Conservation (phyloP, 2,888 invertebrate genomes). For the Nesidiocoris tenuis region DNA sequence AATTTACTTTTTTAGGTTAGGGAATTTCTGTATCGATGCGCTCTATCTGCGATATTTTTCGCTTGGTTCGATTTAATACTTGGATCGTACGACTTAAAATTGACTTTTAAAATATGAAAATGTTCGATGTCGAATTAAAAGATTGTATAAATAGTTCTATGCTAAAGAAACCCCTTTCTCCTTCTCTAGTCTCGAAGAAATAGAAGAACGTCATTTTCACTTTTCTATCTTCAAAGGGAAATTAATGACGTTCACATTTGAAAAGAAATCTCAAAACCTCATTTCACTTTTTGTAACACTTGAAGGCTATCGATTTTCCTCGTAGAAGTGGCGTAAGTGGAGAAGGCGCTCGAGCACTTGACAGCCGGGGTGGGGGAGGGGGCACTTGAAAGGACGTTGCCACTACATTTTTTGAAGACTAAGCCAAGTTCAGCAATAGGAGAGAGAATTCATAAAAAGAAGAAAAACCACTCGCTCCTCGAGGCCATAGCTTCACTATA, state of each 20-base stretch:
- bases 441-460: slow-evolving; percentile 21
- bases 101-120: too few species aligned
- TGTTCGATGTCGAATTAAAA: too few species aligned
- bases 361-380: too few species aligned
- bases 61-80: too few species aligned
- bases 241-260: slow-evolving; percentile 12
- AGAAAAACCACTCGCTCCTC: background rate
- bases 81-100: too few species aligned
- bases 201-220: background rate
- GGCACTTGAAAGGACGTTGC: slow-evolving; percentile 30
- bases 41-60: too few species aligned
- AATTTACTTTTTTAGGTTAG: too few species aligned
- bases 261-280: slow-evolving; percentile 19
- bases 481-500: too few species aligned
- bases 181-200: background rate
- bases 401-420: slow-evolving; percentile 9
- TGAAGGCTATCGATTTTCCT: slow-evolving; percentile 7
- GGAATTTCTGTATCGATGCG: too few species aligned
- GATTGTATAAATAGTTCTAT: too few species aligned
- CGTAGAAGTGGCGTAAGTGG: background rate
- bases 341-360: slow-evolving; percentile 9
- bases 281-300: background rate
- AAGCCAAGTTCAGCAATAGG: background rate
- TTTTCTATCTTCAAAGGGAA: slow-evolving; percentile 7
- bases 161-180: too few species aligned